Evolutionary conservation across 2,888 invertebrate genomes (phyloP), one percentile per base, ranked within the genome.

Genomic region (Drepana falcataria): DNA sequence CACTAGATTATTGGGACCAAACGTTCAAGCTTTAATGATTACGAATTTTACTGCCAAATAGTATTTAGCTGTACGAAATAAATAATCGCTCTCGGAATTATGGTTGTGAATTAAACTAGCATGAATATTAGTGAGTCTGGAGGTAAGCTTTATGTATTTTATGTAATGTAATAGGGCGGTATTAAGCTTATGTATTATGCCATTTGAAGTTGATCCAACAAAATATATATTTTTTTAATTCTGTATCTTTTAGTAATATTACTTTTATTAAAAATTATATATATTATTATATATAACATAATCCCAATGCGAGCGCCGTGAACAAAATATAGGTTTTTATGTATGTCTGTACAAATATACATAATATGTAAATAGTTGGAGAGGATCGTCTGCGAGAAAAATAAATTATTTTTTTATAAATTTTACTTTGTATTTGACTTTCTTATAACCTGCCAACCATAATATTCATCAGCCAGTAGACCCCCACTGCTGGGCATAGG

Each of bases 21-120:
- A 85, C 40, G 78, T 75, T 61, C 60, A 72, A 88, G 88, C 89
- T 89, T 89, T 88, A 88, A 85, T 58, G 53, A 51, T 55, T 53
- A 21, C 37, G 49, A 49, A 51, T 51, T 37, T 34, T 33, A 34
- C 35, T 48, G 5, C 35, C 37, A 47, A 47, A 34, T 49, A 49
- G 37, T 35, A 3, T n/a, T 21, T 21, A 33, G 33, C 21, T 5
- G 6, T 34, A 51, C 40, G 37, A 40, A 51, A 41, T 4, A 40
- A 34, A 3, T 33, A 33, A 33, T 40, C 9, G 35, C 2, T 49
- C 9, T 33, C 5, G 9, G 33, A 4, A 21, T 49, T 9, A 44
- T 44, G 44, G 44, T 44, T 44, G 44, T 44, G 44, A 44, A 44
- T 44, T 21, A 9, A 9, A 9, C 3, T 44, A 44, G 3, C 9